Percentiles rank a stretch among this genome's conserved stretches.
Evolutionary conservation across 2,797 vertebrate species (phyloP).

Genomic region (Cottoperca gobio): DNA sequence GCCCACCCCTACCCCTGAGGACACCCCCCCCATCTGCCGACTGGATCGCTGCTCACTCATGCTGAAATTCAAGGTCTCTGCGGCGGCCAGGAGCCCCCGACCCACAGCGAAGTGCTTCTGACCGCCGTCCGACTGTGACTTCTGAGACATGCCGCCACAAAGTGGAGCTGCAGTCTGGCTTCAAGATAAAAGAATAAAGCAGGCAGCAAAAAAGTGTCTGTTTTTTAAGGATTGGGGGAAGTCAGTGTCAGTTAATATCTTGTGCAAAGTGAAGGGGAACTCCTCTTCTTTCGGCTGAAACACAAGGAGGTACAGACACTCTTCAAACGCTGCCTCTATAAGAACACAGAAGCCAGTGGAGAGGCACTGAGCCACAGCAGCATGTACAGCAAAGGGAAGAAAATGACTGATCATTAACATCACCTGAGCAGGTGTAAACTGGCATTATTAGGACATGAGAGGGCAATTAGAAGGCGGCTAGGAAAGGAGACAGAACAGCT

Average conservation of each 20-base stretch:
- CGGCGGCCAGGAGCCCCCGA: slow-evolving; percentile 83
- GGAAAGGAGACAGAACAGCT: slow-evolving; percentile 39
- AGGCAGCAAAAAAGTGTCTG: slow-evolving; percentile 26
- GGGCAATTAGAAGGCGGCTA: slow-evolving; percentile 43
- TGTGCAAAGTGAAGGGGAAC: slow-evolving; percentile 55
- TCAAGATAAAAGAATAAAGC: slow-evolving; percentile 63
- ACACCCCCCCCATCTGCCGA: slow-evolving; percentile 74
- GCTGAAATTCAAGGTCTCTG: slow-evolving; percentile 86
- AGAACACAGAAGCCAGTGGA: slow-evolving; percentile 39
- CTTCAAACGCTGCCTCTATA: slow-evolving; percentile 61
- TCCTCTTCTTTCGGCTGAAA: slow-evolving; percentile 85
- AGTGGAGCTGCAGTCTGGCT: slow-evolving; percentile 15
- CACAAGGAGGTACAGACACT: slow-evolving; percentile 79
- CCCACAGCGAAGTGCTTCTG: slow-evolving; percentile 85
- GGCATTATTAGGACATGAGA: slow-evolving; percentile 57
- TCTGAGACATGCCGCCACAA: slow-evolving; percentile 83
- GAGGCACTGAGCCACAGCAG: slow-evolving; percentile 35
- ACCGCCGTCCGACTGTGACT: slow-evolving; percentile 71
- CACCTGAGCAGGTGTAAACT: slow-evolving; percentile 13
- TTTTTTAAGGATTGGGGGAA: slow-evolving; percentile 39
- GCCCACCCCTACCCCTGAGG: slow-evolving; percentile 66
- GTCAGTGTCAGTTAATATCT: slow-evolving; percentile 27
- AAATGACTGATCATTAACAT: slow-evolving; percentile 12
- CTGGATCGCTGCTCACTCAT: slow-evolving; percentile 76
- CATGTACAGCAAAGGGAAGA: slow-evolving; percentile 18